Base-by-base conservation (phyloP, 2,113 vertebrate genomes). In the Eublepharis macularius region DNA sequence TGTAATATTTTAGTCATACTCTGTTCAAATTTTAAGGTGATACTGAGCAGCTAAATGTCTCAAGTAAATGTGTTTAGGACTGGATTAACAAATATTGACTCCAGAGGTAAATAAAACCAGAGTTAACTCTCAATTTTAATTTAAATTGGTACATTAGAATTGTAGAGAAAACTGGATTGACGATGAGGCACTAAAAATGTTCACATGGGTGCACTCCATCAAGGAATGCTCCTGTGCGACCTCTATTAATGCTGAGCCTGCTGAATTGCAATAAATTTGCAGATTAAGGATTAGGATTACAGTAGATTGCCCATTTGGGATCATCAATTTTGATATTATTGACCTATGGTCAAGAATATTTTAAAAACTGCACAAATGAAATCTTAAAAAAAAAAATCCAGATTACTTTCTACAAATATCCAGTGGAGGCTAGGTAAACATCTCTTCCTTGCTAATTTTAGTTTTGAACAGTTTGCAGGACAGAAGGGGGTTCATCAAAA, bases 1-100 rank as follows among this genome's bases (percentile, higher is more conserved):
- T 83, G 85, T 63, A 89, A 85, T 60, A 86, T 85, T 90, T 47
- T 87, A 41, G 43, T 76, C 34, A 9, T 51, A 76, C 12, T 73
- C 24, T 69, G 0, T 11, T 1, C 84, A 63, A 0, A 19, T n/a
- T 82, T 49, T 80, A 32, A 36, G 49, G 7, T 65, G 41, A 12
- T 29, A 80, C n/a, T 57, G 24, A 65, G 32, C 57, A 45, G 6
- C 73, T 39, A 68, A 49, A 32, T 11, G 24, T 60, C 49, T 51
- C 17, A 36, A 57, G 76, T 45, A 57, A 19, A 63, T 49, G 60
- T 12, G 5, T 13, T 36, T 32, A 75, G 63, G 43, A 65, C 14
- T 75, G 63, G 43, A 68, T 14, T 17, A 1, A 9, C 34, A 66
- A 65, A 9, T 41, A n/a, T 75, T 43, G 10, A 49, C 45, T 39